phyloP scores from a whole-genome alignment of 2,888 invertebrate species.

The Dryadula phaetusa region DNA sequence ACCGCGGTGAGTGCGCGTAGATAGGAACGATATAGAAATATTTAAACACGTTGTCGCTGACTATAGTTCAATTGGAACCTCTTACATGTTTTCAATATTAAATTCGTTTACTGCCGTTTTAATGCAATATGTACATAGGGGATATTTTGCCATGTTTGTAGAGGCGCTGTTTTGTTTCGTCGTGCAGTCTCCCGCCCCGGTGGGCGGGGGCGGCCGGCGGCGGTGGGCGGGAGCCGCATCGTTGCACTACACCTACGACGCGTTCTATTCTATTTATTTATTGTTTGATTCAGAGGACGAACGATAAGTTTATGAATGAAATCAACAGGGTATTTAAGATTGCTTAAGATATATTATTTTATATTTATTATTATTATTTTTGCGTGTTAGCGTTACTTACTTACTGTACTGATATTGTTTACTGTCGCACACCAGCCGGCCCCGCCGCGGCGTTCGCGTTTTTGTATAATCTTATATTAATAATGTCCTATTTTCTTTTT shows the following conservation, averaged over 20 bases:
- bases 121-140: slow-evolving; percentile 22
- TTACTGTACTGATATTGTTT: slow-evolving; percentile 57
- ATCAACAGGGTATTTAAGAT: slow-evolving; percentile 85
- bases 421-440: slow-evolving; percentile 35
- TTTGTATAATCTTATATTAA: background rate
- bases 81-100: slow-evolving; percentile 9
- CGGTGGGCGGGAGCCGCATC: slow-evolving; percentile 42
- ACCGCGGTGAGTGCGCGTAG: slow-evolving; percentile 40
- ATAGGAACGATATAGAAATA: slow-evolving; percentile 25
- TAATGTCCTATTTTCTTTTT: too few species aligned
- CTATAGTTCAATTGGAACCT: slow-evolving; percentile 7
- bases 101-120: slow-evolving; percentile 13
- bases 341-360: slow-evolving; percentile 81
- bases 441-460: slow-evolving; percentile 23
- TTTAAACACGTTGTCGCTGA: slow-evolving; percentile 21
- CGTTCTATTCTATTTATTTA: slow-evolving; percentile 53
- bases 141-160: slow-evolving; percentile 15
- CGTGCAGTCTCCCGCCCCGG: slow-evolving; percentile 31
- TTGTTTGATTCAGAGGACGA: slow-evolving; percentile 58
- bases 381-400: slow-evolving; percentile 62
- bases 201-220: slow-evolving; percentile 35
- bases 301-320: slow-evolving; percentile 65
- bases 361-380: slow-evolving; percentile 72
- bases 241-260: slow-evolving; percentile 50
- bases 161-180: slow-evolving; percentile 38